Percentiles rank a stretch among this genome's conserved stretches.
phyloP scores from a whole-genome alignment of 2,888 invertebrate species.

The Amphimallon solstitiale region DNA sequence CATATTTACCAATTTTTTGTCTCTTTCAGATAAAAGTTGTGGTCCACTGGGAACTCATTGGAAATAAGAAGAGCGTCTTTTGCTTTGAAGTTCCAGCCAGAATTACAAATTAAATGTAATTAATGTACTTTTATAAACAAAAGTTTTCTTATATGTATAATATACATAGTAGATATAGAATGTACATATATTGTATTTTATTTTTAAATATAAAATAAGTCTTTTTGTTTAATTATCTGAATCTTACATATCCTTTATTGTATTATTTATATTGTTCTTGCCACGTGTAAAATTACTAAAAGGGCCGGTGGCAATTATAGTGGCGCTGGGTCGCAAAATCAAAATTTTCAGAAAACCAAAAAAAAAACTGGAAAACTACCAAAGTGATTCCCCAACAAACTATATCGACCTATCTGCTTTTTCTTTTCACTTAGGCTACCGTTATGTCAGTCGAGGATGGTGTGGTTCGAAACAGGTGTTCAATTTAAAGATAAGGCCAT shows the following conservation, averaged over 20 bases:
- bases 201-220: constrained; percentile 23
- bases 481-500: too few species aligned
- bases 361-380: too few species aligned
- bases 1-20: constrained; percentile 25
- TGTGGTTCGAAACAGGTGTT: too few species aligned
- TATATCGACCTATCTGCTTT: too few species aligned
- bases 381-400: too few species aligned
- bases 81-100: constrained; percentile 79
- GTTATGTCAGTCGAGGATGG: too few species aligned
- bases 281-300: too few species aligned
- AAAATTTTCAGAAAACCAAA: too few species aligned
- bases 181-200: constrained; percentile 14
- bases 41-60: constrained; percentile 73
- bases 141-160: constrained; percentile 17
- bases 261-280: not conserved
- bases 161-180: constrained; percentile 8
- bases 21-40: constrained; percentile 67
- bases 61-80: constrained; percentile 62
- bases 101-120: constrained; percentile 63
- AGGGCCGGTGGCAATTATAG: too few species aligned
- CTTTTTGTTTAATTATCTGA: constrained; percentile 2
- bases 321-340: too few species aligned
- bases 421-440: too few species aligned
- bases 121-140: constrained; percentile 4
- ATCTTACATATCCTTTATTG: constrained; percentile 1